Evolutionary conservation across 2,888 invertebrate species (phyloP), one percentile per base, ranked within the genome.

Genomic region (Stramonita haemastoma): DNA sequence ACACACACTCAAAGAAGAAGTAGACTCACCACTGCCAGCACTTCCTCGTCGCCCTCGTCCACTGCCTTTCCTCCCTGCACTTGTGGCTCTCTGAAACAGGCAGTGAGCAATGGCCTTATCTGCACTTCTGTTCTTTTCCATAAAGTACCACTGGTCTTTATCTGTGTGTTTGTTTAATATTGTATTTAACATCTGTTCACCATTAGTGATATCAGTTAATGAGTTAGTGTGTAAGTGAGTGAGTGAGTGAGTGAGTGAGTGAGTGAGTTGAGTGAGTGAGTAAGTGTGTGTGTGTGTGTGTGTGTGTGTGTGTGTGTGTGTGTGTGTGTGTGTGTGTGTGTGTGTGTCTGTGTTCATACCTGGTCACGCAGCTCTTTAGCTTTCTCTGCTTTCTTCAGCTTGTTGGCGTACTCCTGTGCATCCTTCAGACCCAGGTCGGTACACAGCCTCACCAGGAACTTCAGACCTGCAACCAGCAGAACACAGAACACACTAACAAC

Each of bases 391-490:
- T 98, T 98, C 94, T 98, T 98, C 95, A 99, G 96, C 95, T 98
- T 98, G 70, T 97, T 96, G 0, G 97, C 97, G 96, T 99, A 99
- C 34, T 98, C 97, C 91, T 98, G 97, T 0, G 98, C 98, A 95
- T 99, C 99, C 77, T 98, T 97, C 95, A 99, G 97, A 0, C 99
- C 99, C 94, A 99, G 97, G 95, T 99, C 98, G 70, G 97, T 98
- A 95, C 98, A 98, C 87, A 99, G 96, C 93, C 98, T 97, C n/a
- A 98, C 98, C 94, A 99, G 97, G 95, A 98, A 97, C 96, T 98
- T 98, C 88, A 99, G 96, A 96, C 97, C 98, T 97, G 93, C 26
- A 93, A 90, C 19, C 81, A 73, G 22, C 77, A 79, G 8, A 73
- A 60, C 60, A 60, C 60, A 13, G 46, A 46, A 46, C 46, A 46